phyloP scores from a whole-genome alignment of 2,888 invertebrate species.

The Ophion ventricosus region DNA sequence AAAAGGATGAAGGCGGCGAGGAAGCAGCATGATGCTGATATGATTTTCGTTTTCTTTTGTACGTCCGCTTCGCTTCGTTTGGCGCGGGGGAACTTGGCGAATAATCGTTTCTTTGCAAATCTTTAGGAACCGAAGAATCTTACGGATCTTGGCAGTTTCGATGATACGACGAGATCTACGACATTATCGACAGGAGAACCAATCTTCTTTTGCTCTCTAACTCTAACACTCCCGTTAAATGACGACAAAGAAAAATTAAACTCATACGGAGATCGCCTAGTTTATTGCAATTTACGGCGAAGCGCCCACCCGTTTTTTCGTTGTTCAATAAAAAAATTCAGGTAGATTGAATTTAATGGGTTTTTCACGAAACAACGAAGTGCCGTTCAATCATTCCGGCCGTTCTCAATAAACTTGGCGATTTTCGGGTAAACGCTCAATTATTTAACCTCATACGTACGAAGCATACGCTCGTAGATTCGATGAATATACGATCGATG shows the following conservation, averaged over 20 bases:
- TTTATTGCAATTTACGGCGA: background rate
- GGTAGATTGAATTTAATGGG: background rate
- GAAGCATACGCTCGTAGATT: background rate
- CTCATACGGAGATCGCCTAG: background rate
- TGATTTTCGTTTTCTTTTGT: slow-evolving; percentile 29
- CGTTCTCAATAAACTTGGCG: background rate
- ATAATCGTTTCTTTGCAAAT: background rate
- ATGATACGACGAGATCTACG: slow-evolving; percentile 52
- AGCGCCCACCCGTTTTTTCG: background rate
- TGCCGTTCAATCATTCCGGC: too few relatives aligned
- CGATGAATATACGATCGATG: background rate
- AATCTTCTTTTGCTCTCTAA: background rate
- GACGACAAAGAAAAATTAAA: background rate
- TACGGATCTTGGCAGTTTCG: slow-evolving; percentile 56
- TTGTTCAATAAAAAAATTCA: background rate
- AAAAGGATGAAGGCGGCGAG: slow-evolving; percentile 39
- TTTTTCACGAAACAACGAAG: background rate
- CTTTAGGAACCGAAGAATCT: slow-evolving; percentile 57
- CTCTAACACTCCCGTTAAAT: background rate
- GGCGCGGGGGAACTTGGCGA: background rate
- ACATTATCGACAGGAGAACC: slow-evolving; percentile 45
- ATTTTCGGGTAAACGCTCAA: background rate
- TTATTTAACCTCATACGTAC: background rate
- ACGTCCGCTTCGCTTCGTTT: slow-evolving; percentile 6
- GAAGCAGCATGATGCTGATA: slow-evolving; percentile 45